Conservation (phyloP, 2,113 vertebrate species). For the Solea senegalensis region DNA sequence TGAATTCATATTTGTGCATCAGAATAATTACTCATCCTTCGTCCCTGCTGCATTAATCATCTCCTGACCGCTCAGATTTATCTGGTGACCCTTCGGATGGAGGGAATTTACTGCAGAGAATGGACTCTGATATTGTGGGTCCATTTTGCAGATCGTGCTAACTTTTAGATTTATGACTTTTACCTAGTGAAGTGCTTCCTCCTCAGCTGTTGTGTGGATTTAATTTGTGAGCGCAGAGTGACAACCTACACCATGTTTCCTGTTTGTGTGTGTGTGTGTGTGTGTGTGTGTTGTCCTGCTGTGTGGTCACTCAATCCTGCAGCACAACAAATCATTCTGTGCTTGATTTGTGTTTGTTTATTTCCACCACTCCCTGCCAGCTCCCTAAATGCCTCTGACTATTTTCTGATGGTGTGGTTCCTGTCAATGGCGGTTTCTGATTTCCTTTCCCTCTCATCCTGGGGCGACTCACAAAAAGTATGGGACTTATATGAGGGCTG, state of each 20-base stretch:
- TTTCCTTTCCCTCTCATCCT: constrained; percentile 21
- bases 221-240: neutral
- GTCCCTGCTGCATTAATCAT: neutral
- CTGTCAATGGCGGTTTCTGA: constrained; percentile 22
- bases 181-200: too few species aligned
- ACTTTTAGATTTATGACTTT: too few species aligned
- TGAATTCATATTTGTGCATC: neutral
- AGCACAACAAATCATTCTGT: constrained; percentile 21
- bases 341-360: constrained; percentile 49
- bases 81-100: neutral
- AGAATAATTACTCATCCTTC: neutral
- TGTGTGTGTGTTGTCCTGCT: neutral
- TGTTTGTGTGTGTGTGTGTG: neutral
- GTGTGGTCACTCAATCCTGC: constrained; percentile 1
- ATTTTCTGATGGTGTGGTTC: constrained; percentile 40
- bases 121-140: neutral
- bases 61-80: neutral
- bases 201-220: neutral
- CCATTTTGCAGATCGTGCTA: neutral
- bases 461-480: constrained; percentile 19
- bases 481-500: constrained; percentile 35
- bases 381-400: constrained; percentile 14
- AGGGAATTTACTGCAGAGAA: neutral
- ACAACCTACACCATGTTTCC: neutral
- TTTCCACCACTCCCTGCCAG: neutral